Evolutionary conservation across 2,888 invertebrate species (phyloP), one percentile per base, ranked within the genome.

Genomic region (Drosophila cognata): DNA sequence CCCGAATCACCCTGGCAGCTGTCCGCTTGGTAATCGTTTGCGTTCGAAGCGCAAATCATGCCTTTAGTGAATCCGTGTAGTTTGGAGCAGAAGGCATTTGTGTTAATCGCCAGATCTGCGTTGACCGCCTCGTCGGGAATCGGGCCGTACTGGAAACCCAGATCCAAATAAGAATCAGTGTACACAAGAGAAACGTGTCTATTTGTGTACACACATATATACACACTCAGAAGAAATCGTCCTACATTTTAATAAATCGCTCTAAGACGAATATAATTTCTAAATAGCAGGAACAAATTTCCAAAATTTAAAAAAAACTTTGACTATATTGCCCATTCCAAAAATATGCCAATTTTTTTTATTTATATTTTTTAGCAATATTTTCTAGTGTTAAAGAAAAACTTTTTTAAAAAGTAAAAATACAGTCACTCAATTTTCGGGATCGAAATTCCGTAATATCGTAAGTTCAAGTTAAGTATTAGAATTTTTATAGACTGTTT

Each of bases 1-100:
- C 91, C 91, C 0, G 91, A 91, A 53, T 91, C 91, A 0, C 91
- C 91, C 10, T 81, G 83, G 35, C 91, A 91, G 51, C 79, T 74
- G 56, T 89, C 86, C 33, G 79, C 80, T 35, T 83, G 81, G 25
- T 36, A 46, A 48, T 82, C 64, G 1, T 13, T 35, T 3, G 25
- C 11, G 59, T 84, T 78, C 7, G 71, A 68, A 6, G 91, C 90
- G 28, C 90, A 91, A 0, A 91, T 8, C 81, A 83, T 88, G 28
- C 82, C 77, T 2, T 11, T 52, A 1, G 2, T 25, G 13, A 55
- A 68, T 2, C 41, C 43, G 18, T 3, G 1, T 0, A 25, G 38
- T 28, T 25, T 57, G 1, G 25, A 8, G 63, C 90, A 89, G 16
- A 13, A 61, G 0, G 8, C 0, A 13, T 64, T 21, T 0, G 53